Evolutionary conservation across 2,797 vertebrate genomes (phyloP).

Genomic region (Nannoperca obscura): DNA sequence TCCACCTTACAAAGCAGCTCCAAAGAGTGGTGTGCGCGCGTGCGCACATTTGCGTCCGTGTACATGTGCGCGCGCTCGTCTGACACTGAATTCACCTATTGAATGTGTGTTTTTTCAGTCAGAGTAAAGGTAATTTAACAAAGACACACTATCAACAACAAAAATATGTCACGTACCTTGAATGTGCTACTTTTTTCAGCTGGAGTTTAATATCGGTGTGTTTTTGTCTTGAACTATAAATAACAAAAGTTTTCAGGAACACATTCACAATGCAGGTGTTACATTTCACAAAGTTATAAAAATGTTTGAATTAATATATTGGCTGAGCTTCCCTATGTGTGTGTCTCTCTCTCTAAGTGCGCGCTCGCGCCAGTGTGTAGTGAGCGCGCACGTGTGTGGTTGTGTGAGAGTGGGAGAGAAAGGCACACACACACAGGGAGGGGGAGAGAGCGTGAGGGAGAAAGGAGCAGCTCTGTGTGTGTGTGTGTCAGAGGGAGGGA

Average conservation of each 20-base stretch:
- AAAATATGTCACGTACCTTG: not conserved
- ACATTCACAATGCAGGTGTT: slow-evolving; percentile 18
- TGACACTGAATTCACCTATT: slow-evolving; percentile 45
- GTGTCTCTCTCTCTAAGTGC: slow-evolving; percentile 35
- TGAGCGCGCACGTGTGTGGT: slow-evolving; percentile 55
- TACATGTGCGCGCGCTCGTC: slow-evolving; percentile 26
- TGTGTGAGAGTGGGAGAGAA: slow-evolving; percentile 65
- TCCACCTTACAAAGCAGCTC: slow-evolving; percentile 58
- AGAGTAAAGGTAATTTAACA: not conserved
- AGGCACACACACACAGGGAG: slow-evolving; percentile 50
- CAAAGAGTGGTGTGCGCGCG: slow-evolving; percentile 64
- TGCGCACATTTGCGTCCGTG: slow-evolving; percentile 39
- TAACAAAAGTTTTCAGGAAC: slow-evolving; percentile 59
- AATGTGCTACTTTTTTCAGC: slow-evolving; percentile 43
- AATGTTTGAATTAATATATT: slow-evolving; percentile 48
- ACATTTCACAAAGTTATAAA: slow-evolving; percentile 51
- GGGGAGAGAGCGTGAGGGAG: slow-evolving; percentile 76
- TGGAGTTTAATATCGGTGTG: not conserved
- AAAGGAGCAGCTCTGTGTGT: slow-evolving; percentile 66
- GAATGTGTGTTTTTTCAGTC: slow-evolving; percentile 19
- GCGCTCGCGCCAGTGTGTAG: slow-evolving; percentile 43
- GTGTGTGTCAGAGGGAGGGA: slow-evolving; percentile 23
- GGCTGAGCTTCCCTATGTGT: slow-evolving; percentile 28
- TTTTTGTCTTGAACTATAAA: slow-evolving; percentile 11
- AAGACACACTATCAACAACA: not conserved